Percentiles rank a stretch among this genome's conserved stretches.
phyloP scores from a whole-genome alignment of 2,113 vertebrate genomes.

The Sciurus niger region DNA sequence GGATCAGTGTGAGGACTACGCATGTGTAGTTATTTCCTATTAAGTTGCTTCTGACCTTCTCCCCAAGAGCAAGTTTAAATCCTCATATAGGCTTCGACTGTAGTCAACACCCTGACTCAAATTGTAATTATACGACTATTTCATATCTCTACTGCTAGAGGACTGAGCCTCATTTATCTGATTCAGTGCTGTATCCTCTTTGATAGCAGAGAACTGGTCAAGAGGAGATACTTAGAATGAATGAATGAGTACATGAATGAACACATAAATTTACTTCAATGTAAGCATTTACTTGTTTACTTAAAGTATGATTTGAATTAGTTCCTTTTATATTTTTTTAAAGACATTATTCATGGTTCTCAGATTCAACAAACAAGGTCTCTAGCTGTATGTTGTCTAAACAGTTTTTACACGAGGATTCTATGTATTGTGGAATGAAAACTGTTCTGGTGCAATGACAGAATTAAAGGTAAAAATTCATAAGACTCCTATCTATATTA shows the following conservation, averaged over 20 bases:
- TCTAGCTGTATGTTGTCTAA: background rate
- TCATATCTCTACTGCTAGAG: background rate
- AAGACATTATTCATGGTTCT: background rate
- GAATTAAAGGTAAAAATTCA: background rate
- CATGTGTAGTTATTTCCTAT: background rate
- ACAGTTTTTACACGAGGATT: background rate
- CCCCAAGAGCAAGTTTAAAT: background rate
- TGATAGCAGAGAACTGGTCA: background rate
- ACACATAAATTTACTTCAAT: background rate
- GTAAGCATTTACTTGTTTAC: constrained; percentile 2
- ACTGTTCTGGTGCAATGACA: background rate
- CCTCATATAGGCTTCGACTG: background rate
- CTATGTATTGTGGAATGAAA: background rate
- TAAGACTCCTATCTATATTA: background rate
- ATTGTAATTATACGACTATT: background rate
- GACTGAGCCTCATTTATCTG: background rate
- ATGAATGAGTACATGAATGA: background rate
- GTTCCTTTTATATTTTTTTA: background rate
- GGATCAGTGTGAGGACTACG: background rate
- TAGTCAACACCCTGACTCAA: background rate
- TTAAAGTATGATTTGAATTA: background rate
- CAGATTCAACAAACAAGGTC: background rate
- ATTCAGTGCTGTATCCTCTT: background rate
- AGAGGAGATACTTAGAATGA: background rate
- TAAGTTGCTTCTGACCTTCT: background rate